Evolutionary conservation across 2,888 invertebrate species (phyloP).

Genomic region (Nyleta sp.): DNA sequence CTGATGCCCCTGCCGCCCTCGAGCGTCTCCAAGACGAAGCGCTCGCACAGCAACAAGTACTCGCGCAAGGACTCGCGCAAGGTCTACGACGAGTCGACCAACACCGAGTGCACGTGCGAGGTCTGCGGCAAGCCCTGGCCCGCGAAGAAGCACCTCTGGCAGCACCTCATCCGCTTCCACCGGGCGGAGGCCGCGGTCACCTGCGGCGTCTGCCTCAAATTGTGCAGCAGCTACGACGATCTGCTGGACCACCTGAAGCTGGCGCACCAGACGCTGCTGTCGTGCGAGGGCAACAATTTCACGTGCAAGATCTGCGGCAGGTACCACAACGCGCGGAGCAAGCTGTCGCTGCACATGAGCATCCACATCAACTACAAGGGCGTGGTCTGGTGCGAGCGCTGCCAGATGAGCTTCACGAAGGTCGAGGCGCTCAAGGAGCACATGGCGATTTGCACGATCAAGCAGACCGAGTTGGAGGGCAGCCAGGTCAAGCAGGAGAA

Average conservation of each 20-base stretch:
- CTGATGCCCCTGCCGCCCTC: slow-evolving; percentile 78
- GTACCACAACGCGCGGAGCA: slow-evolving; percentile 85
- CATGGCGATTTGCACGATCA: slow-evolving; percentile 70
- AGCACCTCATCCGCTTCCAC: slow-evolving; percentile 85
- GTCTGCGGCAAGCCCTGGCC: slow-evolving; percentile 86
- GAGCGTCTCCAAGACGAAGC: slow-evolving; percentile 67
- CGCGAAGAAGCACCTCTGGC: slow-evolving; percentile 86
- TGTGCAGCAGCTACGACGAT: slow-evolving; percentile 83
- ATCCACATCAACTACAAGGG: slow-evolving; percentile 84
- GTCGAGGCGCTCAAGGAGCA: slow-evolving; percentile 76
- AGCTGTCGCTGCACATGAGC: slow-evolving; percentile 84
- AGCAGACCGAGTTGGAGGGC: slow-evolving; percentile 59
- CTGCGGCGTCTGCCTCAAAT: slow-evolving; percentile 85
- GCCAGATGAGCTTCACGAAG: slow-evolving; percentile 75
- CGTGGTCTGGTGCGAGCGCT: slow-evolving; percentile 76
- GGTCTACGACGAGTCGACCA: slow-evolving; percentile 84
- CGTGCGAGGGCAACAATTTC: slow-evolving; percentile 84
- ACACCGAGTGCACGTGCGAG: slow-evolving; percentile 82
- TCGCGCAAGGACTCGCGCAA: slow-evolving; percentile 82
- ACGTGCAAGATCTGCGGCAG: slow-evolving; percentile 84
- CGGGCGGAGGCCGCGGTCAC: slow-evolving; percentile 84
- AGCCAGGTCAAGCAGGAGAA: not conserved
- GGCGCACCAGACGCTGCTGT: slow-evolving; percentile 83
- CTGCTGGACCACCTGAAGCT: slow-evolving; percentile 83
- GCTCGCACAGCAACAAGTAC: slow-evolving; percentile 72